Percentiles rank a stretch among this genome's conserved stretches.
Evolutionary conservation across 1,140 invertebrate species (phyloP).

Genomic region (Cepaea nemoralis): DNA sequence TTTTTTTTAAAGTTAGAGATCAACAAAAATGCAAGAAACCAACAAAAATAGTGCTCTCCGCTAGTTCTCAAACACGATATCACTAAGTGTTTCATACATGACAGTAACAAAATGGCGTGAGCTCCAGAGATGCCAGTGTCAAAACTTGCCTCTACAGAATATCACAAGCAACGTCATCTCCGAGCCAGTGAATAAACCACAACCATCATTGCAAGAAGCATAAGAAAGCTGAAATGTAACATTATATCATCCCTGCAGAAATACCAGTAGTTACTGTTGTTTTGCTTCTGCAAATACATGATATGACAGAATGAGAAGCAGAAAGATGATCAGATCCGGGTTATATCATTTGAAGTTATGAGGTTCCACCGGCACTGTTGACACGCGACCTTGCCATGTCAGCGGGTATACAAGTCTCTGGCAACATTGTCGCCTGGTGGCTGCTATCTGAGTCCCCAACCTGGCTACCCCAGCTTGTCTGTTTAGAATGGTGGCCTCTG

Average conservation of each 20-base stretch:
- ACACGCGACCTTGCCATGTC: constrained; percentile 30
- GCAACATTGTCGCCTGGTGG: constrained; percentile 37
- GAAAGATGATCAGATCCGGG: background rate
- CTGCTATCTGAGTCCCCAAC: background rate
- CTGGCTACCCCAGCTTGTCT: background rate
- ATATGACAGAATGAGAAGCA: background rate
- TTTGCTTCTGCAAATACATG: background rate
- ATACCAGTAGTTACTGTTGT: background rate
- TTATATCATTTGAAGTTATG: background rate
- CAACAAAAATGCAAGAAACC: too few species aligned
- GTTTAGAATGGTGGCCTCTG: constrained; percentile 8
- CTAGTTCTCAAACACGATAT: too few species aligned
- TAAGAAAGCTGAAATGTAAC: background rate
- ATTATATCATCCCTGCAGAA: background rate
- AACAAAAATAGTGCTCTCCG: too few species aligned
- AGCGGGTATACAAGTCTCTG: constrained; percentile 37
- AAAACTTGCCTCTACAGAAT: background rate
- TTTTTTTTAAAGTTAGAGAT: too few species aligned
- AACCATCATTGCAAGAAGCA: background rate
- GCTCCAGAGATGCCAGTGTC: too few species aligned
- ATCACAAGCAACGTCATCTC: background rate
- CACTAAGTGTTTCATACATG: too few species aligned
- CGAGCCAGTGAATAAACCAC: background rate
- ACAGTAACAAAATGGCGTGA: too few species aligned
- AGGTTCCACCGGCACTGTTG: background rate